Percentiles rank a stretch among this genome's conserved stretches.
Evolutionary conservation across 2,888 invertebrate genomes (phyloP).

Genomic region (Synanthedon andrenaeformis): DNA sequence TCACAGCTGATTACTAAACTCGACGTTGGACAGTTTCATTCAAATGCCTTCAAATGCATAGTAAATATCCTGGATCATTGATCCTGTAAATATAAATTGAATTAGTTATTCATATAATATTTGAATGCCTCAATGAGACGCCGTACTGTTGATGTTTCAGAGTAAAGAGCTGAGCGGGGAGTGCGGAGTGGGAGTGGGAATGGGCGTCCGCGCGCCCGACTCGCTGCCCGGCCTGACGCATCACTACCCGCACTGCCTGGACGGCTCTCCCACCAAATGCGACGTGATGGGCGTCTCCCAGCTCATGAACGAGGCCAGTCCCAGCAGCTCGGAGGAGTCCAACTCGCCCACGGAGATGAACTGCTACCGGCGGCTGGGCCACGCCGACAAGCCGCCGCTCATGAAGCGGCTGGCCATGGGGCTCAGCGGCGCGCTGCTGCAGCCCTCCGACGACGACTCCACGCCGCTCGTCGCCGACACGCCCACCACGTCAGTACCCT

Average conservation of each 20-base stretch:
- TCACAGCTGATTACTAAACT: no score
- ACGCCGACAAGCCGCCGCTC: conserved; percentile 79
- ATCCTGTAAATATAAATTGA: no score
- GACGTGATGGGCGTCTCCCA: conserved; percentile 44
- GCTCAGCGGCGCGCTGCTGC: conserved; percentile 69
- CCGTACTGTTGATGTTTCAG: conserved; percentile 23
- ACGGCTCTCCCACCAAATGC: conserved; percentile 54
- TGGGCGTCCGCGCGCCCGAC: conserved; percentile 69
- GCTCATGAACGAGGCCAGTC: conserved; percentile 43
- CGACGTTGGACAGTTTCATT: no score
- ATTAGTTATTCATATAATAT: no score
- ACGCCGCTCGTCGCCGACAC: conserved; percentile 80
- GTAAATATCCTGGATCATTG: no score
- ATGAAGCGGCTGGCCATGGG: conserved; percentile 84
- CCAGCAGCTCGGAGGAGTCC: conserved; percentile 85
- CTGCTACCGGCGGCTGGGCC: conserved; percentile 81
- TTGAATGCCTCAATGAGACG: no score
- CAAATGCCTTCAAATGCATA: no score
- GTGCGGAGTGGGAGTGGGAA: conserved; percentile 28
- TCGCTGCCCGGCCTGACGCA: conserved; percentile 76
- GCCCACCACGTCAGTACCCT: conserved; percentile 58
- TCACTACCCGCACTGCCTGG: conserved; percentile 63
- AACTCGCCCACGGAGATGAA: conserved; percentile 89
- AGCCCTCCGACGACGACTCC: conserved; percentile 74
- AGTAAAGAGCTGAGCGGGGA: conserved; percentile 37